Evolutionary conservation across 1,140 invertebrate species (phyloP).

Genomic region (Scylla paramamosain): DNA sequence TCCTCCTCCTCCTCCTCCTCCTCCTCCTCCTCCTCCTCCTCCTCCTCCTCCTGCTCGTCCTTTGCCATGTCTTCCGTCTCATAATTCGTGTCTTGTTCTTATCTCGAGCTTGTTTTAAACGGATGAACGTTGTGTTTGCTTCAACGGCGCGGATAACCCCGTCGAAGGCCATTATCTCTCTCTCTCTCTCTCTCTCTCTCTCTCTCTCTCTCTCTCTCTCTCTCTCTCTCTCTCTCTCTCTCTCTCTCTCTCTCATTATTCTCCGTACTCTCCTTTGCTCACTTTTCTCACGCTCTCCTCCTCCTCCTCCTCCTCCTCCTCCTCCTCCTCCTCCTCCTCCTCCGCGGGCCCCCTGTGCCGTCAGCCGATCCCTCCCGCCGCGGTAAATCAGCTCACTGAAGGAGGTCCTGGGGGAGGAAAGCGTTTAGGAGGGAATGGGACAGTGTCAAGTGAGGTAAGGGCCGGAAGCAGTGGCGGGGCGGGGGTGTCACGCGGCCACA

Average conservation of each 20-base stretch:
- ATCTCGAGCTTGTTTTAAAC: not conserved
- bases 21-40: not conserved
- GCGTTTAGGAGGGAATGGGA: constrained; percentile 18
- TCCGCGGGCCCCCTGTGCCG: not conserved
- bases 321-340: not conserved
- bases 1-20: not conserved
- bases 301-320: constrained; percentile 26
- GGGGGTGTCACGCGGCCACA: not conserved
- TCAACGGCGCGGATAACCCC: not conserved
- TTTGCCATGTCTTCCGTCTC: not conserved
- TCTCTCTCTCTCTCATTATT: not conserved
- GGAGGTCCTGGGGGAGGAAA: not conserved
- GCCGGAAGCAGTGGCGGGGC: not conserved
- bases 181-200: not conserved
- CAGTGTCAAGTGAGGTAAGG: constrained; percentile 20
- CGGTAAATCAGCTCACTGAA: constrained; percentile 11
- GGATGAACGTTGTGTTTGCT: not conserved
- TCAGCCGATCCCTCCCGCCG: not conserved
- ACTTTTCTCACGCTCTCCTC: constrained; percentile 24
- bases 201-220: constrained; percentile 20
- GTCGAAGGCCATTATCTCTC: not conserved
- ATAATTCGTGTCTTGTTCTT: not conserved
- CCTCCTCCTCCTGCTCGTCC: not conserved
- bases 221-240: not conserved
- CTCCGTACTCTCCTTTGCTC: not conserved